Base-by-base conservation (phyloP, 2,888 invertebrate species). In the Drosophila austrosaltans region DNA sequence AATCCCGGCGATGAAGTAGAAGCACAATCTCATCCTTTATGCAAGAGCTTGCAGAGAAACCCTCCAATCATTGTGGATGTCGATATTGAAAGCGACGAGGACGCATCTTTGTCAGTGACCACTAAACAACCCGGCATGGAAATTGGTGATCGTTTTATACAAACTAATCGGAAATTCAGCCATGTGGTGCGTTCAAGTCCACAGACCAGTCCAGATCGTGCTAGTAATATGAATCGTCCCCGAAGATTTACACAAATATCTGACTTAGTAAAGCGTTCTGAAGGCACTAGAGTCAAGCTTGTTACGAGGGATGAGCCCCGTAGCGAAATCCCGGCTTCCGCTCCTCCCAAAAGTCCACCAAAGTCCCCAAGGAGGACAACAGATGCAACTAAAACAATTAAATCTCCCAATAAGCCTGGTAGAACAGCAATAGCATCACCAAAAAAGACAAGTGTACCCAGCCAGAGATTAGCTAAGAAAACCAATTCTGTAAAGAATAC, bases 241-340 rank as follows among this genome's bases (percentile, higher is more conserved):
- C 82, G 80, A 36, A 82, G 90, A 8, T 91, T 91, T 54, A 91
- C 91, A 0, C 81, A 87, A 72, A 90, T 91, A 36, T 86, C 89
- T 0, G 91, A 91, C 30, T 75, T 91, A 39, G 82, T 91, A 7
- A 76, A 66, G 7, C 72, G 60, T 32, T 53, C 54, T 3, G 71
- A 42, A 12, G 57, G 20, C 28, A 8, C 1, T 2, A 30, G 48
- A 2, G 8, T 7, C 4, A 39, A 25, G n/a, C 7, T 10, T 0
- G 32, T 56, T 10, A 30, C 16, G 1, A 36, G 58, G 30, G 8
- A 8, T 4, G 58, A 62, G 1, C 36, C 61, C 5, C 6, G 1
- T 7, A 48, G 53, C 5, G 1, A 53, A 2, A 25, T 42, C n/a
- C 48, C 22, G 10, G 3, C 4, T 0, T 16, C 7, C 10, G 12